Evolutionary conservation across 2,888 invertebrate genomes (phyloP), one percentile per base, ranked within the genome.

Genomic region (Deilephila porcellus): DNA sequence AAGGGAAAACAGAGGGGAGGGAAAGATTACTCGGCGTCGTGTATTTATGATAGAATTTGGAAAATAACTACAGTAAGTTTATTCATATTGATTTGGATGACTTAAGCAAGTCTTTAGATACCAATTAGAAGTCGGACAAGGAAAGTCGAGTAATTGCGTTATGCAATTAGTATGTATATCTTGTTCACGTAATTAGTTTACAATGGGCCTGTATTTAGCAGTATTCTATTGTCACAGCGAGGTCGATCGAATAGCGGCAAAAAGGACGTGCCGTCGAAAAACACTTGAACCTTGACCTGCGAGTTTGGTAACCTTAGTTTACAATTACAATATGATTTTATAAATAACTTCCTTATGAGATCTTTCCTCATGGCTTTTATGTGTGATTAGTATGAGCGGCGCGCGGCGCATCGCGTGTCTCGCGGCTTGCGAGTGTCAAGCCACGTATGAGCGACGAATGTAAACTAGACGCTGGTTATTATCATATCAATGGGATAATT

Each of bases 341-440:
- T 80, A 83, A 84, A 86, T 83, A 83, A 78, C 82, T 85, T 86
- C 86, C 85, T 86, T 79, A 52, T 82, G 78, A 72, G 76, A 76
- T 79, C 79, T 85, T 83, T 80, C 83, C 85, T 83, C 78, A 77
- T 83, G 72, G 64, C 76, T 77, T 78, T 77, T 76, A 73, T 72
- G 76, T 71, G 76, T 82, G 81, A 74, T 83, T 85, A 78, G 78
- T 81, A 84, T 86, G 84, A 81, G 34, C 53, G 52, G n/a, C 79
- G 77, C 73, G 77, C 76, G 70, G 78, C 76, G 74, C 72, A 75
- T 17, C 11, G 20, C n/a, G 64, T 77, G 78, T 79, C 78, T 76
- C 19, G 45, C 29, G n/a, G 8, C 67, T 79, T 84, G 84, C 79
- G 80, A 84, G 82, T 84, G 81, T 81, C 82, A 77, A 75, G 72